Base-by-base conservation (phyloP, 2,888 invertebrate genomes). In the Sinohyriopsis cumingii region DNA sequence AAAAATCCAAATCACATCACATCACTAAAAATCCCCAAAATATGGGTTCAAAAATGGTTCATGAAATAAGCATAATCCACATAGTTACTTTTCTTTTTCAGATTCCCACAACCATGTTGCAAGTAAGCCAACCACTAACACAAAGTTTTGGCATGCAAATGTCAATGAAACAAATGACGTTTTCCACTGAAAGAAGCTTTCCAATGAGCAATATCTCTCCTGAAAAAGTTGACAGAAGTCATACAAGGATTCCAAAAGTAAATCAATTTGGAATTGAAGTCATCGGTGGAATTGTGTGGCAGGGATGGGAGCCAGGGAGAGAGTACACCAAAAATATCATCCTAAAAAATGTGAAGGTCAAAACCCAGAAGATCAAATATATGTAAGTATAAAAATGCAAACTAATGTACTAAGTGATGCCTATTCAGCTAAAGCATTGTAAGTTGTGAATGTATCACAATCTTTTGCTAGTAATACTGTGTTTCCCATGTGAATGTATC, bases 301-400 rank as follows among this genome's bases (percentile, higher is more conserved):
- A 86, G 66, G 86, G 86, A 55, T 90, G 90, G 90, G 86, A 88
- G 65, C 87, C 88, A 20, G 90, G 90, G 9, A 78, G 83, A 71
- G 89, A 90, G 71, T 89, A 89, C 76, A 89, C 87, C 28, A 88
- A 87, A 75, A 85, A 87, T 67, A 83, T 90, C 54, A 75, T 84
- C 1, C 77, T 90, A 59, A 90, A 90, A 77, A 90, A 90, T 82
- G 84, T 90, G 28, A 80, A 83, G 60, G 80, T 88, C 15, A 89
- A 88, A 73, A 88, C 87, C 57, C 84, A 87, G 71, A 89, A 89
- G 71, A 76, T 90, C 20, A 88, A 86, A 77, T 89, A 88, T 79
- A 88, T 84, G 90, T 90, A 76, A 81, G 85, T 79, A 25, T 59
- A 19, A 45, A 22, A 57, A 33, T 55, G 20, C 55, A n/a, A 25